A percentile compares a stretch with the other conserved stretches of the same genome.
These are phyloP conservation scores for Ictalurus furcatus DNA, from an alignment of 2,113 vertebrate species.

Conservation along the genomic window DNA sequence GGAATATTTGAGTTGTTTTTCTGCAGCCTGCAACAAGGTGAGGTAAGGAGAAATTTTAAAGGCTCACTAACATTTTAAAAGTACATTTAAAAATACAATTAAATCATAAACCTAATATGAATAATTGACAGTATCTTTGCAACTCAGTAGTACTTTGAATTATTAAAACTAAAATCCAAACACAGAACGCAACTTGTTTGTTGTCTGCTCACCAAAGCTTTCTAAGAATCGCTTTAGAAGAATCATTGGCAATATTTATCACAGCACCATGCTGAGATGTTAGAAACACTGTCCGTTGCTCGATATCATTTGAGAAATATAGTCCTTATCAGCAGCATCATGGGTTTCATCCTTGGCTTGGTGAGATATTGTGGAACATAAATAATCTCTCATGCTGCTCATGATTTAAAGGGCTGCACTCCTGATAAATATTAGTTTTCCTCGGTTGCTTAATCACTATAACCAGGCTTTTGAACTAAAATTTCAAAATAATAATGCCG, in stretches of 20 bases:
- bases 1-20: not conserved
- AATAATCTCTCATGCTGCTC: constrained; percentile 38
- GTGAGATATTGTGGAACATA: constrained; percentile 20
- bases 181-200: not conserved
- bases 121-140: not conserved
- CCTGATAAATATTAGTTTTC: constrained; percentile 40
- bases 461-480: too few relatives aligned
- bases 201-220: not conserved
- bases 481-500: too few relatives aligned
- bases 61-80: not conserved
- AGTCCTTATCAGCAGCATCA: constrained; percentile 28
- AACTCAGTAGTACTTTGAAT: not conserved
- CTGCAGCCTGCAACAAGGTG: not conserved
- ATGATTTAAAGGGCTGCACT: constrained; percentile 36
- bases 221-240: not conserved
- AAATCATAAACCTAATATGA: not conserved
- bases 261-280: not conserved
- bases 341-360: not conserved
- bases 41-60: not conserved
- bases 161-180: not conserved
- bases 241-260: not conserved
- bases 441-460: too few relatives aligned
- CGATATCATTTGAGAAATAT: not conserved
- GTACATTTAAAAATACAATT: not conserved
- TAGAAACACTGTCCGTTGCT: not conserved